Evolutionary conservation across 2,888 invertebrate genomes (phyloP), one percentile per base, ranked within the genome.

Genomic region (Tortricodes alternella): DNA sequence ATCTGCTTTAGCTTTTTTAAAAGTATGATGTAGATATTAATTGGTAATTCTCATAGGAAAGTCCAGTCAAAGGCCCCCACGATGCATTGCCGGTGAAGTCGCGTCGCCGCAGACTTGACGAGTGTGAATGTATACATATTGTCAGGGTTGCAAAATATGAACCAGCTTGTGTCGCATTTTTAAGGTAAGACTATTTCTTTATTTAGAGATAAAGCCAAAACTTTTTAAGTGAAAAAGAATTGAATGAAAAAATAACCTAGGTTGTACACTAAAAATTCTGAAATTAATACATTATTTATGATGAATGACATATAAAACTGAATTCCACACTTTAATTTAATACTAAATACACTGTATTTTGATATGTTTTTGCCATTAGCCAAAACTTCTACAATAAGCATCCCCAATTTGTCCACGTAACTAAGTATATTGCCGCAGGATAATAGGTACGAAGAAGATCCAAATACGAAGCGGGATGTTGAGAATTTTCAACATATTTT

Each of bases 11-110:
- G n/a, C n/a, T n/a, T n/a, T n/a, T n/a, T n/a, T n/a, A n/a, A n/a
- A 74, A 71, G 66, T 76, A 70, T 76, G 77, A 74, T 73, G 68
- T 77, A 29, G 35, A 49, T 53, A 76, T 79, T 80, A 81, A 84
- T 83, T 81, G 82, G 74, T 81, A 79, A 79, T 74, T 70, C 73
- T 73, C 70, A 80, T 79, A 83, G 81, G 81, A 76, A 68, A 62
- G 60, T 58, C 62, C 61, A 68, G 73, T 78, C 78, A 80, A 81
- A 79, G 73, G 55, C 57, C 16, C 61, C n/a, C 62, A 57, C 66
- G 66, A 65, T 65, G 63, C 63, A 64, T 62, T 64, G 62, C 60
- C 50, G 48, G 37, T 74, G 76, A 77, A 78, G 62, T 70, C 66
- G 69, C 74, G 67, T 73, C 73, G 70, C 68, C 60, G 62, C 61